A percentile compares a stretch with the other conserved stretches of the same genome.
Evolutionary conservation across 2,113 vertebrate genomes (phyloP).

Genomic region (Melanotaenia duboulayi): DNA sequence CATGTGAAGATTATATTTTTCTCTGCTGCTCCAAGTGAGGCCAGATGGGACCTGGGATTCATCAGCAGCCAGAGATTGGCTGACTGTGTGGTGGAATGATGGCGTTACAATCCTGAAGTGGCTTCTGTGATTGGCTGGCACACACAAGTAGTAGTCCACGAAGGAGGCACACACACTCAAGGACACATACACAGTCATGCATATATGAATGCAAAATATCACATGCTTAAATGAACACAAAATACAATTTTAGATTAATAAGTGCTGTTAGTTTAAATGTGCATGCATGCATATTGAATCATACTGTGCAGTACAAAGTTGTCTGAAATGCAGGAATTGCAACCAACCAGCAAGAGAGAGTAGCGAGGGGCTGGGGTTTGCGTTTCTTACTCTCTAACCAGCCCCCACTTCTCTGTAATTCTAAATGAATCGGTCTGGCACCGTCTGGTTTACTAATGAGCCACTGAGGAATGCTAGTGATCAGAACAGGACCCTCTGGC

Average conservation of each 20-base stretch:
- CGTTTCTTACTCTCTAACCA: not conserved
- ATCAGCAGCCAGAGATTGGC: constrained; percentile 68
- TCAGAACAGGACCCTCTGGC: constrained; percentile 61
- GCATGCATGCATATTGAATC: not conserved
- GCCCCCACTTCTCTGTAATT: constrained; percentile 6
- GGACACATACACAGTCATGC: constrained; percentile 20
- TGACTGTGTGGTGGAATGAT: constrained; percentile 71
- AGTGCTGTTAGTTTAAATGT: not conserved
- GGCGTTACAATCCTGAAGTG: constrained; percentile 53
- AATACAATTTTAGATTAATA: not conserved
- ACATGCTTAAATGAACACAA: not conserved
- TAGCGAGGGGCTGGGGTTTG: not conserved
- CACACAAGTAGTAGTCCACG: constrained; percentile 13
- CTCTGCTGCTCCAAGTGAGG: constrained; percentile 41
- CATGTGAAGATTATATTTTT: constrained; percentile 26
- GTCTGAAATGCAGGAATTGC: constrained; percentile 31
- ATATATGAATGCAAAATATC: not conserved
- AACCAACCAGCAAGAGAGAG: constrained; percentile 29
- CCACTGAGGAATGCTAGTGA: constrained; percentile 66
- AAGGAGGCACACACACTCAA: constrained; percentile 23
- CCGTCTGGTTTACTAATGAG: constrained; percentile 75
- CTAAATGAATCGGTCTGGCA: constrained; percentile 68
- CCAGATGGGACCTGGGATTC: constrained; percentile 64
- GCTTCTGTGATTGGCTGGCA: constrained; percentile 66
- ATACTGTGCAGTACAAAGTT: constrained; percentile 31